phyloP scores from a whole-genome alignment of 2,797 vertebrate genomes.

The Stomatorhinus walkeri region DNA sequence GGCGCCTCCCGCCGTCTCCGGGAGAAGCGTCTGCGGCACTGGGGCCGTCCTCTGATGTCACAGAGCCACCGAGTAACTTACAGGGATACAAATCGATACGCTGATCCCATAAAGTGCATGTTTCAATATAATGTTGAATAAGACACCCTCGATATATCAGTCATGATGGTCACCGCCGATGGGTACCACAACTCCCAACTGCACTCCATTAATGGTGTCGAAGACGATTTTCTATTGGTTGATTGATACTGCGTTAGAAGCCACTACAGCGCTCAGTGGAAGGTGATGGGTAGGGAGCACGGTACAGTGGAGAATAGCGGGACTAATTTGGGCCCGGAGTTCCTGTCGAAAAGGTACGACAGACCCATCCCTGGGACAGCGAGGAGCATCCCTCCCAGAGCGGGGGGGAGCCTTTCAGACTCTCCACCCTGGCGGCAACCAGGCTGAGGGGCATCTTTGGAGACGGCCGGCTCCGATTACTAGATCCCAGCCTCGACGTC shows the following conservation, averaged over 20 bases:
- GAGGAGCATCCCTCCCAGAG: background rate
- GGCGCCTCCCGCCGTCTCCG: background rate
- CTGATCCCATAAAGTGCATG: background rate
- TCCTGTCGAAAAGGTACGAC: background rate
- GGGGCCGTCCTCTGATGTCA: background rate
- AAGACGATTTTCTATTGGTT: slow-evolving; percentile 23
- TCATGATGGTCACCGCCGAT: background rate
- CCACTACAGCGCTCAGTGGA: background rate
- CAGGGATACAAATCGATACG: background rate
- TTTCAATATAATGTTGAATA: background rate
- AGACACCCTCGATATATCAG: background rate
- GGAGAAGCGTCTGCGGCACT: background rate
- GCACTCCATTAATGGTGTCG: background rate
- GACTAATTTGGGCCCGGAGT: background rate
- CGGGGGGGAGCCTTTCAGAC: background rate
- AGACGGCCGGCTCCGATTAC: background rate
- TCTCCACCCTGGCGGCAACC: background rate
- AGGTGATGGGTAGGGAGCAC: background rate
- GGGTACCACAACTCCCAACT: slow-evolving; percentile 38
- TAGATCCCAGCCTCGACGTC: background rate
- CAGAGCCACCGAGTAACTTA: background rate
- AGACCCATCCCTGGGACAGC: background rate
- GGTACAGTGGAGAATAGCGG: background rate
- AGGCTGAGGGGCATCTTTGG: background rate
- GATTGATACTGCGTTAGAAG: background rate